Base-by-base conservation (phyloP, 2,797 vertebrate species). In the Gallinago solitaria region DNA sequence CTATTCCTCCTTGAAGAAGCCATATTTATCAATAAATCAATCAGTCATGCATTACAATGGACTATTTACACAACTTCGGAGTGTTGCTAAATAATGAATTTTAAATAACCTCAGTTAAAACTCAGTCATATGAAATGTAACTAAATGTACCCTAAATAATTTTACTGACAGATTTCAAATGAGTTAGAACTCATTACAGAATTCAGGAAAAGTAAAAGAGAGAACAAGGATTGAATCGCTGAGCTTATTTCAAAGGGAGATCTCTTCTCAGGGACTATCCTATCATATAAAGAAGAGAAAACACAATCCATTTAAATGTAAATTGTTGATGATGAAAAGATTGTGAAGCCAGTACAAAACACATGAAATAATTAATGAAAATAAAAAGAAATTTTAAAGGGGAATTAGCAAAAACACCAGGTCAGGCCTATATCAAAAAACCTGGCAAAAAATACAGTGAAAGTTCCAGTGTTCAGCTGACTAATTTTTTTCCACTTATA, bases 81-180 rank as follows among this genome's bases (percentile, higher is more conserved):
- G 57, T 48, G 30, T 30, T 79, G 59, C 41, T 89, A 91, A 95
- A 93, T 94, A 96, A 94, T 54, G 77, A 82, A 71, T 90, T 97
- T 94, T 89, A 91, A 90, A 93, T 90, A 61, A 71, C 20, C 11
- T 83, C 3, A 1, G 89, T 87, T 92, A 89, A 92, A 93, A 89
- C 33, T 85, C 87, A 35, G 68, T 82, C 37, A 53, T 48, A 84
- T 43, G 63, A 93, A 92, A 90, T 84, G 45, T 78, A 93, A 65
- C 56, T 74, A 80, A 92, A 87, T 56, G 65, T 76, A 81, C 41
- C 60, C 90, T 82, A 90, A 95, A 96, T 93, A 91, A 87, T 88
- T 95, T 93, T 88, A 63, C 63, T 76, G 74, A 59, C 70, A 90
- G 25, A 37, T 95, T 91, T 91, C 33, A 96, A 67, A 91, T 64